phyloP scores from a whole-genome alignment of 2,888 invertebrate species.

The Drosophila mimica region DNA sequence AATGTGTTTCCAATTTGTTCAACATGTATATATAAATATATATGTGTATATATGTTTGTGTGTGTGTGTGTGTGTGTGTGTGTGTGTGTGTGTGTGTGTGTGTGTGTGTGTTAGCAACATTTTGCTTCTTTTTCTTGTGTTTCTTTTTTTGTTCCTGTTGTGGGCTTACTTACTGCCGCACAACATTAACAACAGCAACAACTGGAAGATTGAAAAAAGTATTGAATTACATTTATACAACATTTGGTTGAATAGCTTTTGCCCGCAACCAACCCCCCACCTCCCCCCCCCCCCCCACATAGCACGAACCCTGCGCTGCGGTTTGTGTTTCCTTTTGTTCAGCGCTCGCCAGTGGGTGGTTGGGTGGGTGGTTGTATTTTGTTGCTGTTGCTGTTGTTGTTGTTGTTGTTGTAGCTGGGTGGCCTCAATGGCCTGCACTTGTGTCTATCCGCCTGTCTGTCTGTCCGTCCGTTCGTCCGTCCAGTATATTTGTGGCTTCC shows the following conservation, averaged over 20 bases:
- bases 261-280: constrained; percentile 1
- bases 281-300: not conserved
- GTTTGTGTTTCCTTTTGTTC: constrained; percentile 75
- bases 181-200: constrained; percentile 21
- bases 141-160: constrained; percentile 11
- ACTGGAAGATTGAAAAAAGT: constrained; percentile 73
- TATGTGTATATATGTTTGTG: not conserved
- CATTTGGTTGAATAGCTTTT: constrained; percentile 76
- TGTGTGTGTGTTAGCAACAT: constrained; percentile 43
- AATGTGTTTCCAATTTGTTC: constrained; percentile 79
- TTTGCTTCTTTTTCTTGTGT: constrained; percentile 15
- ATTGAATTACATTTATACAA: constrained; percentile 80
- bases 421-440: constrained; percentile 35
- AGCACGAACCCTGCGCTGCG: constrained; percentile 53
- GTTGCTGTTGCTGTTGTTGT: not conserved
- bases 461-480: constrained; percentile 15
- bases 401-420: constrained; percentile 16
- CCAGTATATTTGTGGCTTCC: constrained; percentile 62
- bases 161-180: constrained; percentile 28
- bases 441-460: constrained; percentile 26
- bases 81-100: no score
- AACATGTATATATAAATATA: not conserved
- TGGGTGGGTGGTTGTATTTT: constrained; percentile 25
- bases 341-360: constrained; percentile 41
- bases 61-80: no score